These are phyloP conservation scores for Rhinopithecus roxellana DNA, from an alignment of 2,113 vertebrate species.

Conservation along the genomic window DNA sequence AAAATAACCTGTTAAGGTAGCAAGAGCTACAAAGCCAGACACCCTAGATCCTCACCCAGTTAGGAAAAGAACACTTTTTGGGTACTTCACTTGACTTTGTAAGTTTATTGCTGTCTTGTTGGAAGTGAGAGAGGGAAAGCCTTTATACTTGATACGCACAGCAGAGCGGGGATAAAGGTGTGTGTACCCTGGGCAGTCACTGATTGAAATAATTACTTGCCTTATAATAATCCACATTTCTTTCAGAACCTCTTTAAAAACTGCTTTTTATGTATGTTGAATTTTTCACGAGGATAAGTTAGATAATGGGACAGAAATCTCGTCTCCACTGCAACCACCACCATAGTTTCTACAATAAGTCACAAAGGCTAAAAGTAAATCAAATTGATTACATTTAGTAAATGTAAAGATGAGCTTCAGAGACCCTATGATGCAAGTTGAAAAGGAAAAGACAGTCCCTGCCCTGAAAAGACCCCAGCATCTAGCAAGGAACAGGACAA, in stretches of 20 bases:
- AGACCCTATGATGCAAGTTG: no score
- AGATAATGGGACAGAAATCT: background rate
- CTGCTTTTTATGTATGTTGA: background rate
- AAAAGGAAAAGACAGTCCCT: background rate
- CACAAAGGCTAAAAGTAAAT: background rate
- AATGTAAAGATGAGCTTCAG: no score
- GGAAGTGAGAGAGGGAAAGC: background rate
- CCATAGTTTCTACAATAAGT: background rate
- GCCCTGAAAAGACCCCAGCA: background rate
- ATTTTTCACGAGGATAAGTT: background rate
- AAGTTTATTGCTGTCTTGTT: background rate
- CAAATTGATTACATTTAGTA: background rate
- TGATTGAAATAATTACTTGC: background rate
- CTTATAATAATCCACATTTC: background rate
- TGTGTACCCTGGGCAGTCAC: background rate
- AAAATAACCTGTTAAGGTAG: background rate
- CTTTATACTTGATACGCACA: background rate
- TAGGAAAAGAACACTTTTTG: background rate
- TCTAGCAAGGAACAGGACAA: background rate
- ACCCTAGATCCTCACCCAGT: background rate
- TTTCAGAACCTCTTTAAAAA: background rate
- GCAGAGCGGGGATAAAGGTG: accelerated
- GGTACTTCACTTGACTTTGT: background rate
- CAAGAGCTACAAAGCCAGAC: background rate
- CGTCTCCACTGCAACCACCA: background rate